Base-by-base conservation (phyloP, 2,797 vertebrate genomes). In the Streptopelia turtur region DNA sequence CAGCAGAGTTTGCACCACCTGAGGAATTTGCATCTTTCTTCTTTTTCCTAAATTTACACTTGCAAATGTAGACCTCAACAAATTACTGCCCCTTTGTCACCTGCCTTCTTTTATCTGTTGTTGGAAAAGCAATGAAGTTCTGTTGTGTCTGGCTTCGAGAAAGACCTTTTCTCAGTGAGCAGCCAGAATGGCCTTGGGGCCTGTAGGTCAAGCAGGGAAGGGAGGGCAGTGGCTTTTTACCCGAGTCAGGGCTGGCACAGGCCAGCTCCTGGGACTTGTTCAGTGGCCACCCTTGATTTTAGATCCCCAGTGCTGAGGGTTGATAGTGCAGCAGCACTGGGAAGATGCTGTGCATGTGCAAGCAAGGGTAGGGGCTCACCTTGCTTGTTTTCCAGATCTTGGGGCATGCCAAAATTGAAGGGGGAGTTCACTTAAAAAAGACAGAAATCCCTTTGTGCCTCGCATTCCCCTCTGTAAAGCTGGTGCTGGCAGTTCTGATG, bases 261-360 rank as follows among this genome's bases (percentile, higher is more conserved):
- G 25, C 24, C 63, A 35, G 49, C 49, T 69, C 49, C 56, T 1
- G 3, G 53, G 27, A 24, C 52, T 49, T 55, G 33, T 50, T 56
- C 70, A 11, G 16, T 22, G 45, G 27, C 41, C n/a, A 24, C 22
- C 30, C 63, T 43, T 22, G 39, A 21, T 50, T 83, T n/a, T 72
- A 77, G 59, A 57, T 59, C 45, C 37, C 27, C 23, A 18, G 43
- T 1, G 2, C 55, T 24, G 15, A 31, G 35, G 50, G n/a, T 8
- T 71, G 53, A 25, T 43, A 9, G 15, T 37, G 68, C 64, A 59
- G 93, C 79, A 74, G 82, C 33, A 4, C 76, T 21, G 65, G 60
- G 59, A 41, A 31, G 22, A 15, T 1, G 13, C 56, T 70, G 59
- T n/a, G 49, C 37, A 21, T 0, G 0, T 77, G 69, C 16, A 10